Evolutionary conservation across 2,113 vertebrate species (phyloP).

Genomic region (Tricholaema leucomelas): DNA sequence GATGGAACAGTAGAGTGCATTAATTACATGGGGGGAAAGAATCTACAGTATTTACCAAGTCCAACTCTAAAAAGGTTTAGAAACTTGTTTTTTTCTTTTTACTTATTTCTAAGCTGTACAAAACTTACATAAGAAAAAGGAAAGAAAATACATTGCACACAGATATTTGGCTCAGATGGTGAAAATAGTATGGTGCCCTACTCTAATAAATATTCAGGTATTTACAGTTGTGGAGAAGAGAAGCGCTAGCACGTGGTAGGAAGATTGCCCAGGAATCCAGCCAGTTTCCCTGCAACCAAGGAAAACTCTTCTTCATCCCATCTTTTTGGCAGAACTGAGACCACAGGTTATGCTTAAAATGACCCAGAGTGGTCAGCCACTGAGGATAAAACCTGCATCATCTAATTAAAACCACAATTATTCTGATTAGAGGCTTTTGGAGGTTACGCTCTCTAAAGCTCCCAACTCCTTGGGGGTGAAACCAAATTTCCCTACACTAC

Average conservation of each 20-base stretch:
- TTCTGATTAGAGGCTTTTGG: background rate
- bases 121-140: constrained; percentile 72
- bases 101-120: constrained; percentile 71
- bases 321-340: constrained; percentile 18
- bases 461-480: background rate
- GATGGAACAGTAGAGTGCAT: constrained; percentile 81
- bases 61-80: constrained; percentile 64
- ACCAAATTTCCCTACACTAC: background rate
- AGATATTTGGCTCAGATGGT: constrained; percentile 81
- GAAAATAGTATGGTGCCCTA: constrained; percentile 64
- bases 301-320: constrained; percentile 48
- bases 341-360: background rate
- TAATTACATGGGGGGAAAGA: constrained; percentile 65
- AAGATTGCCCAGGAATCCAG: background rate
- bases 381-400: background rate
- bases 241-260: background rate
- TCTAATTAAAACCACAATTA: background rate
- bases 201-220: constrained; percentile 81
- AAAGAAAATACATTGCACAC: constrained; percentile 76
- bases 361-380: constrained; percentile 6
- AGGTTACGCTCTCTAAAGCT: background rate
- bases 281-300: constrained; percentile 48
- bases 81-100: constrained; percentile 5
- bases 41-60: constrained; percentile 77
- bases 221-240: constrained; percentile 69